Conservation (phyloP, 2,888 invertebrate species). For the Oscheius sp. region DNA sequence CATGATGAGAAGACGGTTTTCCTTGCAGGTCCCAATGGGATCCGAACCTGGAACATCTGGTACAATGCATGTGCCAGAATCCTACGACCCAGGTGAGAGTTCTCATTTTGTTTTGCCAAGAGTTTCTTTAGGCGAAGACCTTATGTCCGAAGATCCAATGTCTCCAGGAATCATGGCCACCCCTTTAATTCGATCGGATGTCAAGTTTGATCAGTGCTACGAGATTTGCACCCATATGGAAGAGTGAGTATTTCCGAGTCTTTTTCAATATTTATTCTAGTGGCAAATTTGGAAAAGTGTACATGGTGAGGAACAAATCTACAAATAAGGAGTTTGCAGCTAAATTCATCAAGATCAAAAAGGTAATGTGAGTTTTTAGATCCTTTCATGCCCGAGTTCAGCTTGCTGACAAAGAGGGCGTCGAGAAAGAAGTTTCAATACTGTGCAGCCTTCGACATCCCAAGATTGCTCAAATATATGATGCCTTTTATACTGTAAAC, state of each 20-base stretch:
- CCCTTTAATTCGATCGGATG: conserved; percentile 63
- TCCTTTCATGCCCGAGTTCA: conserved; percentile 10
- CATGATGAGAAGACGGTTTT: conserved; percentile 31
- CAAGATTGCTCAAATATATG: conserved; percentile 93
- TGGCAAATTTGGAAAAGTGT: conserved; percentile 77
- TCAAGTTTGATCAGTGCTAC: conserved; percentile 68
- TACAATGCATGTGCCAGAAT: conserved; percentile 53
- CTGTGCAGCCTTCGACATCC: conserved; percentile 95
- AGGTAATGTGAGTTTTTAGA: conserved; percentile 26
- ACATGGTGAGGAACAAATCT: conserved; percentile 79
- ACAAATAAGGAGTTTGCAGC: conserved; percentile 83
- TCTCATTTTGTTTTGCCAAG: background rate
- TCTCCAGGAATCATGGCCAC: conserved; percentile 66
- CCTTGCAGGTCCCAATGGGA: conserved; percentile 53
- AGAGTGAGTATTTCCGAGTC: conserved; percentile 56
- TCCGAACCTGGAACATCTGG: conserved; percentile 47
- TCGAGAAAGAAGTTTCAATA: conserved; percentile 82
- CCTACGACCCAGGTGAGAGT: conserved; percentile 52
- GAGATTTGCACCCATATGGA: conserved; percentile 63
- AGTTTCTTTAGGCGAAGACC: conserved; percentile 41
- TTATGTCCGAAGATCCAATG: conserved; percentile 62
- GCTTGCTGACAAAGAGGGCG: conserved; percentile 68
- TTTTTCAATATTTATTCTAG: conserved; percentile 62
- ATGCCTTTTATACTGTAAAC: conserved; percentile 88
- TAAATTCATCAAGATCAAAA: conserved; percentile 80